Conservation (phyloP, 1,140 invertebrate genomes). For the Aphis craccivora region DNA sequence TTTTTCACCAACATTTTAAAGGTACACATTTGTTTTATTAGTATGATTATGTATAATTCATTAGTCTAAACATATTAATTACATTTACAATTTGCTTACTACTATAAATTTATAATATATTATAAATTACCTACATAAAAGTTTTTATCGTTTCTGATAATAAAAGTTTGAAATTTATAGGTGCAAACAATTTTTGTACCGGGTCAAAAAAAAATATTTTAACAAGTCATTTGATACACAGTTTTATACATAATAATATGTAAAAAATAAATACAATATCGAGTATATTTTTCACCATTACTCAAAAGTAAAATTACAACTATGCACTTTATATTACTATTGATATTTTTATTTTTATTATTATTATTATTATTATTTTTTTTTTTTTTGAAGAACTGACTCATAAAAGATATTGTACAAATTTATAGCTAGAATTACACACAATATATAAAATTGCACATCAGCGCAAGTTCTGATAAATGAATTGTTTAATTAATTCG, state of each 20-base stretch:
- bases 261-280: not conserved
- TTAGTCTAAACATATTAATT: not conserved
- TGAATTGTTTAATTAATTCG: not conserved
- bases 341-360: not conserved
- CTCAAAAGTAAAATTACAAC: slow-evolving; percentile 4
- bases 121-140: not conserved
- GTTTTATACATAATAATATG: not conserved
- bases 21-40: not conserved
- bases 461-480: not conserved
- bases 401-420: not conserved
- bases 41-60: not conserved
- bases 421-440: not conserved
- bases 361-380: no score
- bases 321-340: not conserved
- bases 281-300: not conserved
- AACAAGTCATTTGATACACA: not conserved
- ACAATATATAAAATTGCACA: not conserved
- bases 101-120: not conserved
- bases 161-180: not conserved
- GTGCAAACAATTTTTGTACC: not conserved
- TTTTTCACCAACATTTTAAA: not conserved
- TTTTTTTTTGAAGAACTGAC: not conserved
- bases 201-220: not conserved
- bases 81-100: not conserved
- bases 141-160: not conserved